phyloP scores from a whole-genome alignment of 2,888 invertebrate genomes.

The Druceiella hillmani region DNA sequence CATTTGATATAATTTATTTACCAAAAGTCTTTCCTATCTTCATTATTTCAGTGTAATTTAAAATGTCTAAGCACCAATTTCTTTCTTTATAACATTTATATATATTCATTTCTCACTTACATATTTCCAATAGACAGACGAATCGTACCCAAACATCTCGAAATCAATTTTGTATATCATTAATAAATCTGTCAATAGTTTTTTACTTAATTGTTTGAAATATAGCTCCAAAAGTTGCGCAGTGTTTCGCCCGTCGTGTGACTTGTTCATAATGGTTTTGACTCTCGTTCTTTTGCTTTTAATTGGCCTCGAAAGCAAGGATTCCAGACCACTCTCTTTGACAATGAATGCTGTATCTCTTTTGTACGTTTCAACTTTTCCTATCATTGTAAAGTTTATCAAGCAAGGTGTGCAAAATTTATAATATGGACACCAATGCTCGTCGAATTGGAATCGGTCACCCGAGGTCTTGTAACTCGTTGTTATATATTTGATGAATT shows the following conservation, averaged over 20 bases:
- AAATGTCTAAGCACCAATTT: background rate
- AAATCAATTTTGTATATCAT: slow-evolving; percentile 62
- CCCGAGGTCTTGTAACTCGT: slow-evolving; percentile 52
- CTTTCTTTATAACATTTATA: background rate
- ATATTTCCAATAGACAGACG: slow-evolving; percentile 49
- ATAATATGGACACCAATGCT: slow-evolving; percentile 62
- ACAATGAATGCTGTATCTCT: slow-evolving; percentile 57
- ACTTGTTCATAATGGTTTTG: slow-evolving; percentile 50
- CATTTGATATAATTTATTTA: too few relatives aligned
- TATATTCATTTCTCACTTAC: slow-evolving; percentile 29
- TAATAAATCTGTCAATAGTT: slow-evolving; percentile 53
- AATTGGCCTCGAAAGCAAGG: slow-evolving; percentile 44
- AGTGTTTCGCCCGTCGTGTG: slow-evolving; percentile 48
- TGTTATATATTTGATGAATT: slow-evolving; percentile 65
- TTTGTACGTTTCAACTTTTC: slow-evolving; percentile 58
- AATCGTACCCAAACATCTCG: slow-evolving; percentile 63
- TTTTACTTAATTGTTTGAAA: slow-evolving; percentile 51
- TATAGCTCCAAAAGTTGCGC: slow-evolving; percentile 44
- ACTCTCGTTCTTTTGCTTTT: slow-evolving; percentile 45
- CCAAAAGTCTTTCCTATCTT: too few relatives aligned
- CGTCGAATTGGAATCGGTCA: slow-evolving; percentile 43
- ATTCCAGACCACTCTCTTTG: slow-evolving; percentile 52
- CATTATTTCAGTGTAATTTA: too few relatives aligned
- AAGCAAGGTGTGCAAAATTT: slow-evolving; percentile 62
- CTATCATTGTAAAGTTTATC: slow-evolving; percentile 58